These are phyloP conservation scores for Phortica magna DNA, from an alignment of 2,888 invertebrate genomes.

Conservation along the genomic window DNA sequence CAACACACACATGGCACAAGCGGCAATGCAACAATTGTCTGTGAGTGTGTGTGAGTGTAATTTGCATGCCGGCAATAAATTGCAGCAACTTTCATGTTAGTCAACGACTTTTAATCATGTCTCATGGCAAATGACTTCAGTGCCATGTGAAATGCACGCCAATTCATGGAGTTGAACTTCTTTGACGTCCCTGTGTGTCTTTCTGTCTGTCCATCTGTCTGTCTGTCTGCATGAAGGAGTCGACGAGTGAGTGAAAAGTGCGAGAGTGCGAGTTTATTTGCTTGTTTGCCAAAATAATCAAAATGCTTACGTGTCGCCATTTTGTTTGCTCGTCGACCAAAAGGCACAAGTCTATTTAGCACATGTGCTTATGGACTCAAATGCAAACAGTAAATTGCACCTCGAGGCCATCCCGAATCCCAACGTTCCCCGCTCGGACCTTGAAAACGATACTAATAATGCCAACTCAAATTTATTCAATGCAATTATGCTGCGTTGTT, in stretches of 20 bases:
- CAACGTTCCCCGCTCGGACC: neutral
- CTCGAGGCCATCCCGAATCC: constrained; percentile 63
- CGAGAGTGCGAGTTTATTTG: neutral
- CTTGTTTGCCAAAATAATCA: neutral
- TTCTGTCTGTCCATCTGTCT: no score
- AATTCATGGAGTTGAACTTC: no score
- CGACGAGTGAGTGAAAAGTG: no score
- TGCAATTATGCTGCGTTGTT: neutral
- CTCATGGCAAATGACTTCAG: neutral
- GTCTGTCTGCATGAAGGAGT: no score
- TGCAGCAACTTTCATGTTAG: neutral
- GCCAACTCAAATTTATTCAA: neutral
- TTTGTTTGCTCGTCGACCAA: neutral
- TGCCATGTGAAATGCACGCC: neutral
- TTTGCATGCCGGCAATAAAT: neutral
- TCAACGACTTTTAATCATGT: neutral
- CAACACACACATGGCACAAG: constrained; percentile 3
- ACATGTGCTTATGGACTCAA: neutral
- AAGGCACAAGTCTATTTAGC: neutral
- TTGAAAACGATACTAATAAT: neutral
- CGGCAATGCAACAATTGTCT: neutral
- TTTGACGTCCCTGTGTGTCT: no score
- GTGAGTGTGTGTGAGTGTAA: neutral
- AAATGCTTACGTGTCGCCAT: constrained; percentile 1
- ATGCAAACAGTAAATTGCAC: constrained; percentile 65